Evolutionary conservation across 1,140 invertebrate genomes (phyloP).

Genomic region (Plutomurus gul): DNA sequence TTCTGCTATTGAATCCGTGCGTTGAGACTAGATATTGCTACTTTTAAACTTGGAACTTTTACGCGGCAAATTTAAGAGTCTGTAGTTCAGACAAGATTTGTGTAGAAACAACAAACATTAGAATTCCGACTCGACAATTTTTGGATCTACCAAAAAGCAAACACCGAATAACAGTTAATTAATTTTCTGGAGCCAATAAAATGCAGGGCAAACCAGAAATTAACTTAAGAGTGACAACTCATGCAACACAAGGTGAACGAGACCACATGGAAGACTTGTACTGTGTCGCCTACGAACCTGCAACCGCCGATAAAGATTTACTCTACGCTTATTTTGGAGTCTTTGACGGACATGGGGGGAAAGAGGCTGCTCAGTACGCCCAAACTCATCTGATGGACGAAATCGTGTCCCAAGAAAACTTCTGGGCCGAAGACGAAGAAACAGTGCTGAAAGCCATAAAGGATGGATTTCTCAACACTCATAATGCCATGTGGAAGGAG

Average conservation of each 20-base stretch:
- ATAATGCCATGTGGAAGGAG: constrained; percentile 95
- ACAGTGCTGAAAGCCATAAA: constrained; percentile 87
- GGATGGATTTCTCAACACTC: constrained; percentile 89
- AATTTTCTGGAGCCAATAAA: no score
- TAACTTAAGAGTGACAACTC: constrained; percentile 90
- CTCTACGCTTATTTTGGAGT: constrained; percentile 97
- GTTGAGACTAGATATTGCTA: no score
- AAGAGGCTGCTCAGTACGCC: constrained; percentile 89
- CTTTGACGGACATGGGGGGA: constrained; percentile 94
- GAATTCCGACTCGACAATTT: no score
- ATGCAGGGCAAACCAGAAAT: constrained; percentile 83
- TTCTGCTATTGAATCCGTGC: no score
- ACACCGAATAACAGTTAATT: no score
- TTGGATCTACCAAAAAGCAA: no score
- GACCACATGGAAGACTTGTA: constrained; percentile 99
- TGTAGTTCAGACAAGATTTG: no score
- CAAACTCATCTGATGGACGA: constrained; percentile 93
- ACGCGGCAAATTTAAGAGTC: no score
- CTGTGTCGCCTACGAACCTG: constrained; percentile 90
- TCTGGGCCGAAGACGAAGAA: constrained; percentile 94
- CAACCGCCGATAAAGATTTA: constrained; percentile 80
- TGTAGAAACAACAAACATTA: no score
- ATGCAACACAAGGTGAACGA: constrained; percentile 92
- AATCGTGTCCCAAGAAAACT: constrained; percentile 87
- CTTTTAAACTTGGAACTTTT: no score